Conservation (phyloP, 2,797 vertebrate genomes). For the Somateria mollissima region DNA sequence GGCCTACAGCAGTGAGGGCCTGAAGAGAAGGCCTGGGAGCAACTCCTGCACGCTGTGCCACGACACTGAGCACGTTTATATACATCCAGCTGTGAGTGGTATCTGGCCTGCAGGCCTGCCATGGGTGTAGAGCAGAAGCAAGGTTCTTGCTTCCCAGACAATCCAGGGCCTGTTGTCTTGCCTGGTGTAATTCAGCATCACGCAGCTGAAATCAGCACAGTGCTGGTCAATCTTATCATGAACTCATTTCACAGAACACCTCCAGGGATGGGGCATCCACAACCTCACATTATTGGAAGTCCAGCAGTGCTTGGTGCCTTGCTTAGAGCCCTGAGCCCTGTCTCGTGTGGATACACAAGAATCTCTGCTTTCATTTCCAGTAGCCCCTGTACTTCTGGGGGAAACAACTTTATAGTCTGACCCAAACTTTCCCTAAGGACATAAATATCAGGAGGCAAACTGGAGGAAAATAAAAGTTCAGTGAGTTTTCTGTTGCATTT, state of each 20-base stretch:
- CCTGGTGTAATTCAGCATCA: neutral
- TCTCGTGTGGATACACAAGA: neutral
- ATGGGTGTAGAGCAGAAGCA: neutral
- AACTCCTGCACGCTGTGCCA: neutral
- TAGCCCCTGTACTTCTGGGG: neutral
- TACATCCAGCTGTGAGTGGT: neutral
- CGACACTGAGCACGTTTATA: accelerated
- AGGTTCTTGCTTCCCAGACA: neutral
- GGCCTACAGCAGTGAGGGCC: neutral
- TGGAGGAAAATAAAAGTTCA: neutral
- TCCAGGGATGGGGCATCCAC: too few species aligned
- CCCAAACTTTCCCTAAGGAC: neutral
- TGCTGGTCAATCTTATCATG: neutral
- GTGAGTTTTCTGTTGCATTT: neutral
- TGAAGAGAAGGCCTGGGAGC: neutral
- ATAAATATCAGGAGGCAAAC: neutral
- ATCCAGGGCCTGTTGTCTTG: neutral
- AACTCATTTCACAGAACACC: too few species aligned
- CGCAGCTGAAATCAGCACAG: neutral
- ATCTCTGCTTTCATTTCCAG: neutral
- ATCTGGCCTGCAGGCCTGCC: neutral
- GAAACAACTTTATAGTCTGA: neutral
- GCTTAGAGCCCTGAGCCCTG: neutral
- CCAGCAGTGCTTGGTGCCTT: neutral
- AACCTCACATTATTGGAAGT: neutral